Evolutionary conservation across 2,797 vertebrate genomes (phyloP), one percentile per base, ranked within the genome.

Genomic region (Argentina silus): DNA sequence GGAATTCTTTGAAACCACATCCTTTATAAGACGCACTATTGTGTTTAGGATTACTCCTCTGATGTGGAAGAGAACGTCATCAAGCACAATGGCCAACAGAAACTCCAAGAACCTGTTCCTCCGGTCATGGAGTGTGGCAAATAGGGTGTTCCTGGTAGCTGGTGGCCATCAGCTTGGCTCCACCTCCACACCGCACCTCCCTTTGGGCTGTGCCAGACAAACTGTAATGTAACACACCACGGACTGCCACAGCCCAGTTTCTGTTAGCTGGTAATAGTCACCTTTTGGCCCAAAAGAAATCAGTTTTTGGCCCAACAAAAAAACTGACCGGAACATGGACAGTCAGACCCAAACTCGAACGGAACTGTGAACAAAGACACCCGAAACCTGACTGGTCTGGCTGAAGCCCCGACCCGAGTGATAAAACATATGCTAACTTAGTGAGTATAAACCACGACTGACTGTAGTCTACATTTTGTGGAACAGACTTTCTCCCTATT

Each of bases 211-310:
- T 3, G 42, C n/a, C 6, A 72, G 69, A 79, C 59, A 21, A 3
- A 72, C 78, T 36, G 74, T 65, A 79, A 82, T 73, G 67, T 78
- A 80, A 79, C 44, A 78, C 61, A 67, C 61, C 77, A 67, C 61
- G 45, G 68, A 51, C n/a, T 15, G 4, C 27, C 27, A 60, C 57
- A 60, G 57, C 11, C 23, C 57, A 17, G 50, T 27, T 36, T 4
- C 27, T 36, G 27, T 36, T 36, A 36, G 27, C 27, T 36, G 27
- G 27, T 36, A 36, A 36, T 36, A 36, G 27, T 36, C 27, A 36
- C 27, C 27, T 36, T 36, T 36, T 36, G 27, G 27, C 27, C 27
- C 27, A 36, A 36, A 36, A 2, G 1, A 36, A 36, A 36, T 36
- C 27, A 2, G 27, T 36, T 36, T 36, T 36, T 36, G 27, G 1